A percentile compares a stretch with the other conserved stretches of the same genome.
Conservation (phyloP, 2,888 invertebrate genomes). For the Capitulum mitella region DNA sequence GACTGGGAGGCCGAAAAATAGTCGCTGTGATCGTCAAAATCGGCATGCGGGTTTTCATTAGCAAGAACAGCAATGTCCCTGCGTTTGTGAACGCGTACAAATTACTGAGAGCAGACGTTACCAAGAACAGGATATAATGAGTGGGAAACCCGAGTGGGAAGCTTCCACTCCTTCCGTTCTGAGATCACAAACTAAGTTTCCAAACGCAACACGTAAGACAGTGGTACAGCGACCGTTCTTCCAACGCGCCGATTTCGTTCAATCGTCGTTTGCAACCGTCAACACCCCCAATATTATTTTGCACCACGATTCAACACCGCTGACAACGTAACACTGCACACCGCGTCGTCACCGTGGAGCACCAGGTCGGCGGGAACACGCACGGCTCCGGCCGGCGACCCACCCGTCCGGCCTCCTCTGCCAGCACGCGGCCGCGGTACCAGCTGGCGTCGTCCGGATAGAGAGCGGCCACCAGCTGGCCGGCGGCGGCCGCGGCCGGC, state of each 20-base stretch:
- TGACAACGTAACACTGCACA: too few relatives aligned
- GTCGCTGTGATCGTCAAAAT: background rate
- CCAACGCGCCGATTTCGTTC: background rate
- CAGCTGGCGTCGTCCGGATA: background rate
- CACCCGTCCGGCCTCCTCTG: background rate
- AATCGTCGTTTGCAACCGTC: background rate
- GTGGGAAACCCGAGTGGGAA: background rate
- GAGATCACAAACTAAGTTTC: background rate
- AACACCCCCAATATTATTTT: background rate
- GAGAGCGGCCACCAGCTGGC: background rate
- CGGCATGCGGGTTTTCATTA: background rate
- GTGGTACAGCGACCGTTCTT: background rate
- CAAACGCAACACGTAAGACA: background rate
- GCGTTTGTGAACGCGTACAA: background rate
- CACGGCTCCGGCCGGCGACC: background rate
- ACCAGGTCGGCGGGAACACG: too few relatives aligned
- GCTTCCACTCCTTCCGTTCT: background rate
- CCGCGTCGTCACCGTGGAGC: too few relatives aligned
- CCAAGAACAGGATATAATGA: too few relatives aligned
- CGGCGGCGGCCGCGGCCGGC: background rate
- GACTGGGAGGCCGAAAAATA: background rate
- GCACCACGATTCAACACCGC: background rate
- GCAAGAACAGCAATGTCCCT: background rate
- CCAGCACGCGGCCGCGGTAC: constrained; percentile 1
- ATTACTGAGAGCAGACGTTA: background rate